Conservation (phyloP, 2,113 vertebrate species). For the Gallinago media region DNA sequence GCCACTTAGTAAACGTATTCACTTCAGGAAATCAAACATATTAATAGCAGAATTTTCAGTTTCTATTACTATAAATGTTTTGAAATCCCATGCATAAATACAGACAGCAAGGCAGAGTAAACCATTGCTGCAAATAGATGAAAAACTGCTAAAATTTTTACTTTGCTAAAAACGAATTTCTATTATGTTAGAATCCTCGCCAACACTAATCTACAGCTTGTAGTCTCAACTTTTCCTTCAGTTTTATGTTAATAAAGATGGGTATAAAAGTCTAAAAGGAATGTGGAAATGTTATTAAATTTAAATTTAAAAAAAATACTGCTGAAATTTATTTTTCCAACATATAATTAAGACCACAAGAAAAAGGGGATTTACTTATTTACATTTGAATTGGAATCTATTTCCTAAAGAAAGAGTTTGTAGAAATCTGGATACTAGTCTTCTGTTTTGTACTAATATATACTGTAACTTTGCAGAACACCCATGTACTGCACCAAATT, state of each 20-base stretch:
- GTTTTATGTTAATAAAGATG: background rate
- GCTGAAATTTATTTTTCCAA: background rate
- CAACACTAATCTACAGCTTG: constrained; percentile 39
- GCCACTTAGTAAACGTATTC: background rate
- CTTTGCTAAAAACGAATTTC: constrained; percentile 41
- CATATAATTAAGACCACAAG: background rate
- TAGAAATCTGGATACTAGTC: background rate
- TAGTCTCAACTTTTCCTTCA: constrained; percentile 33
- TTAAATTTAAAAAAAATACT: background rate
- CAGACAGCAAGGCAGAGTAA: constrained; percentile 10
- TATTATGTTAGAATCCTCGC: constrained; percentile 39
- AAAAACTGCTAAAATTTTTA: constrained; percentile 38
- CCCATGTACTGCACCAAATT: background rate
- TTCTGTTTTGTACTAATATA: background rate
- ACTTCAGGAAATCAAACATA: background rate
- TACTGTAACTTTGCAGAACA: background rate
- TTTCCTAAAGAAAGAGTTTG: background rate
- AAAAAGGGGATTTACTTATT: background rate
- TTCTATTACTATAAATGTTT: constrained; percentile 1
- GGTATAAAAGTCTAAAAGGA: background rate
- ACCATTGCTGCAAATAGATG: constrained; percentile 21
- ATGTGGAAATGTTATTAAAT: background rate
- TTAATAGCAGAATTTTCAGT: background rate
- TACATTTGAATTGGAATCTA: background rate
- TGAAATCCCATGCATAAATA: background rate